Evolutionary conservation across 2,113 vertebrate species (phyloP), one percentile per base, ranked within the genome.

Genomic region (Gavia stellata): DNA sequence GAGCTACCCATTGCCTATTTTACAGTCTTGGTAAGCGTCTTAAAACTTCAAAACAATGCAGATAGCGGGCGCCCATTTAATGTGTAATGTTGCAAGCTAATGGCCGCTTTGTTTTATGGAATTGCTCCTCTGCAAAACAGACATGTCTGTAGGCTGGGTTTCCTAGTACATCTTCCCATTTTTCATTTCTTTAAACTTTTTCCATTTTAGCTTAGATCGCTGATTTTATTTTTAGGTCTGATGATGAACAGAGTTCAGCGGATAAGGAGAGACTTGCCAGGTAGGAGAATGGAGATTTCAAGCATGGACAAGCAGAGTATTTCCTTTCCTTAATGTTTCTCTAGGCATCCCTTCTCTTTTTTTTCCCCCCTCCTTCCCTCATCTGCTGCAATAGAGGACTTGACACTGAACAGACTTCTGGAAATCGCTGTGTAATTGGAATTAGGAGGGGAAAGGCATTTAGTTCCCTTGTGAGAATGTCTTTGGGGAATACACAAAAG

Each of bases 191-290:
- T 90, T 59, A 52, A 77, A 68, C 77, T 68, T 96, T 82, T 97
- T 97, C 94, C 94, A 88, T 97, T 98, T 97, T 97, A 97, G 98
- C 98, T 99, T 98, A 98, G 99, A 93, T 97, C 97, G 95, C 98
- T 98, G 95, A 98, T 99, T 98, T 98, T 98, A 83, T 98, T 99
- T 99, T 97, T 98, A 99, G 98, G 99, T 99, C 98, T 98, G 98
- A 99, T 98, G 98, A 99, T 98, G 98, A 99, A 63, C 98, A 99
- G 98, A 98, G 98, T 91, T 99, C 98, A 98, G 98, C 98, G 98
- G 98, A 99, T 99, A 99, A 99, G 98, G 99, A 99, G 98, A 99
- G 98, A 97, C 98, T 99, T 95, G 98, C 99, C 98, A 99, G 99
- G 98, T 99, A 99, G 98, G 98, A 98, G 94, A 97, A 95, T 34